Percentiles rank a stretch among this genome's conserved stretches.
Evolutionary conservation across 2,888 invertebrate species (phyloP).

Genomic region (Athripsodes cinereus): DNA sequence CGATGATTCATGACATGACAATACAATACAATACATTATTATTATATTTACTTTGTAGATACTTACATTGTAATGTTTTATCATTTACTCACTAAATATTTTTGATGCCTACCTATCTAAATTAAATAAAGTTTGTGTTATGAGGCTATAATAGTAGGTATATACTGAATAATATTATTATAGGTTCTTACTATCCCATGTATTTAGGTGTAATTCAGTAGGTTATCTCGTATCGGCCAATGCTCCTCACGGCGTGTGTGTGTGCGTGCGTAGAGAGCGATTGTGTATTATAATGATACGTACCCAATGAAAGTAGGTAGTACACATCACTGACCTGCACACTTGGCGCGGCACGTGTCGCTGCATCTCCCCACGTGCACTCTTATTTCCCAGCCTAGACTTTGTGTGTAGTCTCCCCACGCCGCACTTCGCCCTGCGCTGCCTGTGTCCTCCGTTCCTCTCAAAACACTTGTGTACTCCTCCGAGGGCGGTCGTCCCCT

Average conservation of each 20-base stretch:
- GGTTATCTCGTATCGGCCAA: constrained; percentile 13
- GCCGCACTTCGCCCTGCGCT: background rate
- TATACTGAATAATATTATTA: no score
- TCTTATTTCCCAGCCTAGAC: no score
- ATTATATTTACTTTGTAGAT: no score
- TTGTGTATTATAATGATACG: background rate
- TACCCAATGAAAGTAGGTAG: background rate
- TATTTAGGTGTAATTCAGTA: background rate
- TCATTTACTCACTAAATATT: no score
- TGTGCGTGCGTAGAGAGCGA: constrained; percentile 12
- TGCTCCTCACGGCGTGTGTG: constrained; percentile 1
- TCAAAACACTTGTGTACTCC: constrained; percentile 13
- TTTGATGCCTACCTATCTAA: no score
- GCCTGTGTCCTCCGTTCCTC: constrained; percentile 6
- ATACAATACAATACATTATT: no score
- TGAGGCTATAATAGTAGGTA: no score
- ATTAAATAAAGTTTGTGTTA: no score
- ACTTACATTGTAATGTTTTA: no score
- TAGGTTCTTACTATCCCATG: no score
- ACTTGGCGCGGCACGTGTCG: constrained; percentile 27
- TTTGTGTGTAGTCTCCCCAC: no score
- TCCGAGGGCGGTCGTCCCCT: constrained; percentile 13
- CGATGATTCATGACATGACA: no score
- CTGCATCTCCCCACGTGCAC: constrained; percentile 24
- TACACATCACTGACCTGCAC: constrained; percentile 22